Evolutionary conservation across 1,140 invertebrate genomes (phyloP).

Genomic region (Planococcus citri): DNA sequence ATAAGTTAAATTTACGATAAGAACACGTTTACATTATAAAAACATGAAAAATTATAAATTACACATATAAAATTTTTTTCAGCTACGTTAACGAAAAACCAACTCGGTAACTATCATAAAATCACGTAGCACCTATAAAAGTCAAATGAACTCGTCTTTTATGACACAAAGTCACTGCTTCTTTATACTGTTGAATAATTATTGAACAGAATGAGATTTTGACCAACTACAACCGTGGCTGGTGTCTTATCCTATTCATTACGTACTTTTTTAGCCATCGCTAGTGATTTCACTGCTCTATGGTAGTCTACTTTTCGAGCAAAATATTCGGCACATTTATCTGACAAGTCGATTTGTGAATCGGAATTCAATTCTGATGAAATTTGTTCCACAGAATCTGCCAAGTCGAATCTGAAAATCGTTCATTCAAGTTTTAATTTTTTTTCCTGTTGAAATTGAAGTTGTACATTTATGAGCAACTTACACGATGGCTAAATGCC

Average conservation of each 20-base stretch:
- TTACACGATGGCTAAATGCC: constrained; percentile 76
- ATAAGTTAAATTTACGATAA: too few relatives aligned
- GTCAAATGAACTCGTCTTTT: constrained; percentile 69
- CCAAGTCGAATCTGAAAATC: constrained; percentile 46
- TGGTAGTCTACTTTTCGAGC: constrained; percentile 71
- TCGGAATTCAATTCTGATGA: constrained; percentile 65
- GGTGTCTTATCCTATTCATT: too few relatives aligned
- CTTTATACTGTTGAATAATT: constrained; percentile 50
- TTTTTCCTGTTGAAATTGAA: too few relatives aligned
- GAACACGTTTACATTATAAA: too few relatives aligned
- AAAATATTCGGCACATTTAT: constrained; percentile 79
- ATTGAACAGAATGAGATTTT: too few relatives aligned
- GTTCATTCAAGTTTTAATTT: too few relatives aligned
- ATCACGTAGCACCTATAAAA: too few relatives aligned
- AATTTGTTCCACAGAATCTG: constrained; percentile 66
- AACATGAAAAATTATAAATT: too few relatives aligned
- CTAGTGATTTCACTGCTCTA: constrained; percentile 72
- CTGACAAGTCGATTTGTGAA: constrained; percentile 66
- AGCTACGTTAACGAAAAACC: too few relatives aligned
- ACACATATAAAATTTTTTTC: too few relatives aligned
- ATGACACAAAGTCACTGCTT: constrained; percentile 75
- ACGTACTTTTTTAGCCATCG: constrained; percentile 63
- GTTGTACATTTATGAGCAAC: too few relatives aligned
- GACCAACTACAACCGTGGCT: constrained; percentile 17
- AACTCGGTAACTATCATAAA: too few relatives aligned